Percentiles rank a stretch among this genome's conserved stretches.
Conservation (phyloP, 1,140 invertebrate species). For the Cotesia glomerata region DNA sequence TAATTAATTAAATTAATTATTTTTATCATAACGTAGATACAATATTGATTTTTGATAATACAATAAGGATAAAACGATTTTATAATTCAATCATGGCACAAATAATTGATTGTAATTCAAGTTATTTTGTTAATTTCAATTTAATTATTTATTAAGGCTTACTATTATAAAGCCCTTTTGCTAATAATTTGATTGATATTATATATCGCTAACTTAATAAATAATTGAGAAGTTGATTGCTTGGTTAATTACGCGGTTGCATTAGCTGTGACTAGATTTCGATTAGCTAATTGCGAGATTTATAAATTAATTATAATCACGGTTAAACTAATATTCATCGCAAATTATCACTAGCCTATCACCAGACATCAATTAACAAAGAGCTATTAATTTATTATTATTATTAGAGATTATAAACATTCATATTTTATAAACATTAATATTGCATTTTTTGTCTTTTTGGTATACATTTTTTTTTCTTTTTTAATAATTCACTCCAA, state of each 20-base stretch:
- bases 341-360: conserved; percentile 4
- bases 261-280: conserved; percentile 34
- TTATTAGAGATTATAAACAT: conserved; percentile 9
- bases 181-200: not conserved
- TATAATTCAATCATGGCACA: not conserved
- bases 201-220: conserved; percentile 18
- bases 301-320: not conserved
- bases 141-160: not conserved
- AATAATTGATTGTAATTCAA: not conserved
- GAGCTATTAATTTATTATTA: conserved; percentile 11
- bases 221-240: conserved; percentile 20
- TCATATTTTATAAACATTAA: conserved; percentile 3
- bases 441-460: conserved; percentile 27
- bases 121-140: not conserved
- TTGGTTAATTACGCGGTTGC: conserved; percentile 18
- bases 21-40: too few species aligned
- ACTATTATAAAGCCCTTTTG: not conserved
- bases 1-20: too few species aligned
- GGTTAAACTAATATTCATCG: not conserved
- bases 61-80: too few species aligned
- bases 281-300: conserved; percentile 31
- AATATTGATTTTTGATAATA: too few species aligned
- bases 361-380: conserved; percentile 9
- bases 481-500: conserved; percentile 14
- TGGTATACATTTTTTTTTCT: conserved; percentile 26